Base-by-base conservation (phyloP, 2,797 vertebrate species). In the Mormyrus hasselquistii region DNA sequence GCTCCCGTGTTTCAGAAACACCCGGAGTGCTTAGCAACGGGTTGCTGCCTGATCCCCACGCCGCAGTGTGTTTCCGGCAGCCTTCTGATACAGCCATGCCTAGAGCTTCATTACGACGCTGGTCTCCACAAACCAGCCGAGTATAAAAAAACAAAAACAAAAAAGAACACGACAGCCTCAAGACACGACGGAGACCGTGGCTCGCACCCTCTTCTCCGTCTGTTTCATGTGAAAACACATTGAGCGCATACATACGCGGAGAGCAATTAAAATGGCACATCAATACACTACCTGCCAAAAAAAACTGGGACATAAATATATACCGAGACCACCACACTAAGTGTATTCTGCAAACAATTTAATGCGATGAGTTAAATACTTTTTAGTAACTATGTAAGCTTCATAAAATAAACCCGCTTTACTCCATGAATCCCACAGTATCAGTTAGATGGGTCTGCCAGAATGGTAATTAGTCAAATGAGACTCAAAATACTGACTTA, bases 201-300 rank as follows among this genome's bases (percentile, higher is more conserved):
- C 83, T 53, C 10, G 6, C 44, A 9, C 55, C 38, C 29, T 86
- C 29, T 41, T 19, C 53, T 34, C 25, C 47, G 14, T 85, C 19
- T 87, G 34, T 57, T 47, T 62, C 86, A 87, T 19, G 86, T 87
- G 34, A 87, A 87, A 87, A 57, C 47, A 57, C 52, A 41, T 87
- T 57, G 29, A 29, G 83, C 12, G 7, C 83, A 86, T 38, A 14
- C 19, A 29, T n/a, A 62, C 52, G 62, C 53, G 22, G 34, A 87
- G 34, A 87, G 14, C 55, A 87, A 87, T 57, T 87, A 57, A 57
- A 62, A 57, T 38, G 19, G 14, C 25, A 41, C 86, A 41, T 41
- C 52, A 53, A 59, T 41, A 87, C 34, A 38, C 53, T 38, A 62
- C 53, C 86, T 87, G 55, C 7, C 85, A 29, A 9, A 41, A 87